Conservation (phyloP, 2,888 invertebrate genomes). For the Trichacis sp. region DNA sequence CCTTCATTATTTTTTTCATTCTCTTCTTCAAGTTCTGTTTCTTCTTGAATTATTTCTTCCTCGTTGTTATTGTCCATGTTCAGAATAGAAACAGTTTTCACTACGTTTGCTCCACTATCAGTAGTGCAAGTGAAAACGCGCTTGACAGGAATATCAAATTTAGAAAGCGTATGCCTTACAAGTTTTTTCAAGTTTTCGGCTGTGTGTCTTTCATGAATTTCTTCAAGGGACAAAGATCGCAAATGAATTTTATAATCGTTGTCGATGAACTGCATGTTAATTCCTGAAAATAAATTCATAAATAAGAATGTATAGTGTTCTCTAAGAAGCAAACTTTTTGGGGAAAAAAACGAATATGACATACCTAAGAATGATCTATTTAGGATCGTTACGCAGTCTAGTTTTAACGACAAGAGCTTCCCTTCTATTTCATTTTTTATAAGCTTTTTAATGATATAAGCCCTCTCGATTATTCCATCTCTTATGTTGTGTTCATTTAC, state of each 20-base stretch:
- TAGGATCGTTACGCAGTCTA: conserved; percentile 1
- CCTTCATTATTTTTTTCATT: too few species aligned
- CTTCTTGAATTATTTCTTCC: too few species aligned
- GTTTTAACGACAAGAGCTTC: conserved; percentile 6
- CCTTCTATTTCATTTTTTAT: neutral
- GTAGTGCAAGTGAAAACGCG: conserved; percentile 15
- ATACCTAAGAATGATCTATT: conserved; percentile 3
- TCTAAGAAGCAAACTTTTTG: too few species aligned
- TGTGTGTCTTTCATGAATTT: conserved; percentile 10
- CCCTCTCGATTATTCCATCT: conserved; percentile 9
- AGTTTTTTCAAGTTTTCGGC: conserved; percentile 16
- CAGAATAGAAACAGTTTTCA: too few species aligned
- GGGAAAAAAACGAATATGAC: too few species aligned
- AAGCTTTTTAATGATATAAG: neutral
- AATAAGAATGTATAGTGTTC: too few species aligned
- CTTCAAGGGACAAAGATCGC: conserved; percentile 5
- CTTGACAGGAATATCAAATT: conserved; percentile 3
- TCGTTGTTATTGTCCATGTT: too few species aligned
- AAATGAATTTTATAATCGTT: neutral
- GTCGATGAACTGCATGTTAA: conserved; percentile 4
- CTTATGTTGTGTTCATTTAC: conserved; percentile 9
- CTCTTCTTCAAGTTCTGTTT: too few species aligned
- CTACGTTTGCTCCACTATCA: too few species aligned
- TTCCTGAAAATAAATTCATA: neutral
- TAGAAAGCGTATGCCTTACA: neutral